A percentile compares a stretch with the other conserved stretches of the same genome.
Evolutionary conservation across 2,797 vertebrate species (phyloP).

Genomic region (Aldrovandia affinis): DNA sequence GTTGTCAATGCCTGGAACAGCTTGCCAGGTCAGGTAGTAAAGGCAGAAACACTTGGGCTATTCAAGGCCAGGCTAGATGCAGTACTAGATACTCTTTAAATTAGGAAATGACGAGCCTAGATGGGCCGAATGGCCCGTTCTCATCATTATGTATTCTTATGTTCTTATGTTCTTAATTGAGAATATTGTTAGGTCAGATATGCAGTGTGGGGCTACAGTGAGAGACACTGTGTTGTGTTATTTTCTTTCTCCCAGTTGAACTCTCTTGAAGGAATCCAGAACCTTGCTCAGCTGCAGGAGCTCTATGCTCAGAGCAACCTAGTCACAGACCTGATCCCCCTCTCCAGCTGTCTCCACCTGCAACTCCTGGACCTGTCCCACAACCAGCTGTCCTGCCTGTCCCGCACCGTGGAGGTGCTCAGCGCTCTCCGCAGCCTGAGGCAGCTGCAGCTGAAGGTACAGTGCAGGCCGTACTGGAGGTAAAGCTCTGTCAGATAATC

Average conservation of each 20-base stretch:
- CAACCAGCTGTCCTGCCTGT: conserved; percentile 36
- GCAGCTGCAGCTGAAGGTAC: conserved; percentile 42
- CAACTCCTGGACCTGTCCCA: conserved; percentile 42
- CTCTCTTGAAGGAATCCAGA: conserved; percentile 50
- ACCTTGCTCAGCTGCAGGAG: conserved; percentile 40
- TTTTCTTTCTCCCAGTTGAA: conserved; percentile 30
- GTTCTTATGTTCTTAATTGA: not conserved
- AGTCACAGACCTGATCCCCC: conserved; percentile 41
- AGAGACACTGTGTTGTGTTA: not conserved
- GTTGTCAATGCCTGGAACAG: too few relatives aligned
- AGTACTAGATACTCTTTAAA: too few relatives aligned
- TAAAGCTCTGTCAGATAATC: not conserved
- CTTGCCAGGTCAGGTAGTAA: too few relatives aligned
- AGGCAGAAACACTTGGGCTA: too few relatives aligned
- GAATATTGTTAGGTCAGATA: not conserved
- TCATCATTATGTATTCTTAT: too few relatives aligned
- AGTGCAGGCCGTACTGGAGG: not conserved
- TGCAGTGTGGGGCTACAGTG: not conserved
- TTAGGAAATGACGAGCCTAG: too few relatives aligned
- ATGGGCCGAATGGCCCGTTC: too few relatives aligned
- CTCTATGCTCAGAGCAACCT: conserved; percentile 38
- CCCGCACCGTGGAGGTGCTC: conserved; percentile 35
- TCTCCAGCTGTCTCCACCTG: conserved; percentile 39
- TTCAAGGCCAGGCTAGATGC: too few relatives aligned
- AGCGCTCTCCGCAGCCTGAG: conserved; percentile 34